Evolutionary conservation across 2,797 vertebrate species (phyloP).

Genomic region (Corythornis leucogaster): DNA sequence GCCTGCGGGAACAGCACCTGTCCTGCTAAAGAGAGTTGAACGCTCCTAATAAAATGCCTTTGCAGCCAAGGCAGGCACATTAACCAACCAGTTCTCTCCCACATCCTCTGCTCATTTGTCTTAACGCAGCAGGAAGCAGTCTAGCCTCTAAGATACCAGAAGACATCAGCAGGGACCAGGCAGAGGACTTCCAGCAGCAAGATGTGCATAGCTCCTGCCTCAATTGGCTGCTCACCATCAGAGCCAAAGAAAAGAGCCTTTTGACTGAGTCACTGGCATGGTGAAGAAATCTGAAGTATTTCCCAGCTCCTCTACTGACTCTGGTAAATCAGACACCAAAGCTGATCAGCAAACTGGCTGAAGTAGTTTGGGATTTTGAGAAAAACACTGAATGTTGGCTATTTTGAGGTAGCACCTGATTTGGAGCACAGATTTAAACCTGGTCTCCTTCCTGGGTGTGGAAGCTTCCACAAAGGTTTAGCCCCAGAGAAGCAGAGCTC

Average conservation of each 20-base stretch:
- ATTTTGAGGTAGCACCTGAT: neutral
- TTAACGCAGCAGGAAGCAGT: neutral
- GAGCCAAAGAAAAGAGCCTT: neutral
- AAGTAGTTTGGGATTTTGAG: neutral
- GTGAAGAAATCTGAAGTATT: neutral
- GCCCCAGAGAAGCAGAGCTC: neutral
- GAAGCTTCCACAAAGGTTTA: neutral
- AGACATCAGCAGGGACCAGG: neutral
- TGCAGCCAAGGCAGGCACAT: neutral
- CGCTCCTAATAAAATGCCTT: neutral
- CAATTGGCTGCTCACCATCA: fast-evolving
- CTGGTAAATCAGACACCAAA: neutral
- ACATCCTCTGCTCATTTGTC: neutral
- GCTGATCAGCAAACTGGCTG: neutral
- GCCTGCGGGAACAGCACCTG: neutral
- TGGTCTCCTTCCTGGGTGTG: neutral
- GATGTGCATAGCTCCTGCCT: neutral
- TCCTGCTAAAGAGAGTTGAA: fast-evolving
- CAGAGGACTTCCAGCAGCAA: neutral
- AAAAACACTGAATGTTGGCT: fast-evolving
- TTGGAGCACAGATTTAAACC: neutral
- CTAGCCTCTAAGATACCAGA: neutral
- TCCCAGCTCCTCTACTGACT: neutral
- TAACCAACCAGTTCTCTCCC: neutral
- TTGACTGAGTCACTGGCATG: neutral